Percentiles rank a stretch among this genome's conserved stretches.
These are phyloP conservation scores for Apodemus agrarius DNA, from an alignment of 2,797 vertebrate species.

Conservation along the genomic window DNA sequence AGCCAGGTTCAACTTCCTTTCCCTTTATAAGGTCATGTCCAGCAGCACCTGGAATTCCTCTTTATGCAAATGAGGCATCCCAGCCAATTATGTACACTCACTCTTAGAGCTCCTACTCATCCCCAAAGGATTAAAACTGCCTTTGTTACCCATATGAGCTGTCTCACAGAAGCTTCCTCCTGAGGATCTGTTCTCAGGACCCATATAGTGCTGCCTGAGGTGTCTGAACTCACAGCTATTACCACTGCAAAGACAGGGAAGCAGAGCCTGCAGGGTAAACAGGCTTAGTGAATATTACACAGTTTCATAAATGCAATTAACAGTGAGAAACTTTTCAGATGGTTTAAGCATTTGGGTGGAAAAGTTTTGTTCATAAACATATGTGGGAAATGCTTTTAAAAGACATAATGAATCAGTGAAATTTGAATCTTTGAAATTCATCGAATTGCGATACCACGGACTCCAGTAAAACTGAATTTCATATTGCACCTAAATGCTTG, in stretches of 20 bases:
- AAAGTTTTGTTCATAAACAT: background rate
- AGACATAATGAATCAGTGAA: background rate
- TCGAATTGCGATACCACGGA: background rate
- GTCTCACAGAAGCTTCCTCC: background rate
- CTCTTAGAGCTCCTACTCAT: background rate
- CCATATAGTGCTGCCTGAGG: background rate
- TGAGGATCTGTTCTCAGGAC: background rate
- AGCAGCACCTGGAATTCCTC: background rate
- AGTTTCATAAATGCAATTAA: slow-evolving; percentile 15
- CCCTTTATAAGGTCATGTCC: background rate
- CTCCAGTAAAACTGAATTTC: slow-evolving; percentile 6
- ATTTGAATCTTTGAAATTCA: slow-evolving; percentile 43
- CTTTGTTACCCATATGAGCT: background rate
- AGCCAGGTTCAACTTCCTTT: background rate
- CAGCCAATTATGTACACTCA: background rate
- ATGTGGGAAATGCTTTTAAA: background rate
- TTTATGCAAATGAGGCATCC: background rate
- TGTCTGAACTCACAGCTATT: background rate
- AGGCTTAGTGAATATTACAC: background rate
- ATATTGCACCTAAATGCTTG: background rate
- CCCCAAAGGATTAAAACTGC: background rate
- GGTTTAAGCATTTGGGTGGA: background rate
- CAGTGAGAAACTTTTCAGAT: background rate
- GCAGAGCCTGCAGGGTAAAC: background rate
- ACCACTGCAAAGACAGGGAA: background rate